These are phyloP conservation scores for Mamestra configurata DNA, from an alignment of 1,140 invertebrate genomes.

Conservation along the genomic window DNA sequence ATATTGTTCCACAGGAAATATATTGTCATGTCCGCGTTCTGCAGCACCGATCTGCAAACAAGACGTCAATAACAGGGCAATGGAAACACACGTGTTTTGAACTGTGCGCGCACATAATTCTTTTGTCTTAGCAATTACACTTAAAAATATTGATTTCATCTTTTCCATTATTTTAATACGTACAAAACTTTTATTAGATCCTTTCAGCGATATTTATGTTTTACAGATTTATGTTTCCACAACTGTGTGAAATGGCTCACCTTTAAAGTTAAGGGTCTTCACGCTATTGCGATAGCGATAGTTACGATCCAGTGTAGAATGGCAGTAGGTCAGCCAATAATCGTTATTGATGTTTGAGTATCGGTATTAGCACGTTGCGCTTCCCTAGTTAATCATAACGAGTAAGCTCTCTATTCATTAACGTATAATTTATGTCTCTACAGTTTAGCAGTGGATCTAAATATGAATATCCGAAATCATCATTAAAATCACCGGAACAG, in stretches of 20 bases:
- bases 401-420: not conserved
- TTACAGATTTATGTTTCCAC: slow-evolving; percentile 39
- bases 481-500: too few relatives aligned
- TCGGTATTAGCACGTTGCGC: not conserved
- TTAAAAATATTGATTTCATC: slow-evolving; percentile 85
- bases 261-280: not conserved
- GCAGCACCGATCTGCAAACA: not conserved
- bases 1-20: not conserved
- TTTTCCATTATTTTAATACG: slow-evolving; percentile 61
- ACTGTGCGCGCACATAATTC: slow-evolving; percentile 77
- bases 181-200: slow-evolving; percentile 49
- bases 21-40: too few relatives aligned
- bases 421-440: slow-evolving; percentile 6
- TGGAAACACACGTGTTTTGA: slow-evolving; percentile 69
- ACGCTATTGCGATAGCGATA: not conserved
- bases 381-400: slow-evolving; percentile 18
- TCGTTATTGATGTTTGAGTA: slow-evolving; percentile 2
- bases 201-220: slow-evolving; percentile 42
- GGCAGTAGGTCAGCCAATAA: not conserved
- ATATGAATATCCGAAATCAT: too few relatives aligned
- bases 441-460: too few relatives aligned
- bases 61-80: slow-evolving; percentile 50
- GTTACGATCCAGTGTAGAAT: too few relatives aligned
- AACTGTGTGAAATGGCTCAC: slow-evolving; percentile 45
- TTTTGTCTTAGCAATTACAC: slow-evolving; percentile 83